These are phyloP conservation scores for Falco punctatus DNA, from an alignment of 2,113 vertebrate genomes.

Conservation along the genomic window DNA sequence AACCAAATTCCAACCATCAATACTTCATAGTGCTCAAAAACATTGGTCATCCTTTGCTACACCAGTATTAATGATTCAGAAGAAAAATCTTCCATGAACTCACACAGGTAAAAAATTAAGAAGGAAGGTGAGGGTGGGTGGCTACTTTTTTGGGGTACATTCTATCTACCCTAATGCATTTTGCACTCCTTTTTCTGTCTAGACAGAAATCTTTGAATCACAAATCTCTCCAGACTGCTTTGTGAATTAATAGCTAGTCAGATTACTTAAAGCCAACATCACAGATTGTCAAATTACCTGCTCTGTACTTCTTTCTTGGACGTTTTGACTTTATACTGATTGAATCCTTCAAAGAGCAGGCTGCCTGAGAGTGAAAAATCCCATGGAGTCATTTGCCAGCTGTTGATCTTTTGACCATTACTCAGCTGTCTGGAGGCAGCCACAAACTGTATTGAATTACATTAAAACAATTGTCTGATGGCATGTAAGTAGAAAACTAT, in stretches of 20 bases:
- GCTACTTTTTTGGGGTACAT: conserved; percentile 21
- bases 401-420: conserved; percentile 75
- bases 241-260: conserved; percentile 75
- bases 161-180: conserved; percentile 73
- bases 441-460: conserved; percentile 74
- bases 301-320: conserved; percentile 62
- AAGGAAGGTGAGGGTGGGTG: conserved; percentile 30
- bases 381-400: conserved; percentile 66
- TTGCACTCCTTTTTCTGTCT: conserved; percentile 79
- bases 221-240: conserved; percentile 75
- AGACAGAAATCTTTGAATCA: conserved; percentile 78
- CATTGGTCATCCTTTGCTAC: background rate
- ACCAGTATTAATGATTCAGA: conserved; percentile 17
- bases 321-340: conserved; percentile 64
- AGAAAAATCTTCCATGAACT: conserved; percentile 21
- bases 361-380: conserved; percentile 33
- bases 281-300: conserved; percentile 75
- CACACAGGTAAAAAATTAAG: conserved; percentile 13
- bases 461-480: conserved; percentile 55
- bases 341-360: conserved; percentile 70
- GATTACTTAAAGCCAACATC: conserved; percentile 72
- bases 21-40: background rate
- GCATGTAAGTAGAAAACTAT: conserved; percentile 57
- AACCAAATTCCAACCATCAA: background rate
- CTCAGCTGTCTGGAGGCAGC: conserved; percentile 77